Evolutionary conservation across 2,113 vertebrate genomes (phyloP).

Genomic region (Notechis scutatus): DNA sequence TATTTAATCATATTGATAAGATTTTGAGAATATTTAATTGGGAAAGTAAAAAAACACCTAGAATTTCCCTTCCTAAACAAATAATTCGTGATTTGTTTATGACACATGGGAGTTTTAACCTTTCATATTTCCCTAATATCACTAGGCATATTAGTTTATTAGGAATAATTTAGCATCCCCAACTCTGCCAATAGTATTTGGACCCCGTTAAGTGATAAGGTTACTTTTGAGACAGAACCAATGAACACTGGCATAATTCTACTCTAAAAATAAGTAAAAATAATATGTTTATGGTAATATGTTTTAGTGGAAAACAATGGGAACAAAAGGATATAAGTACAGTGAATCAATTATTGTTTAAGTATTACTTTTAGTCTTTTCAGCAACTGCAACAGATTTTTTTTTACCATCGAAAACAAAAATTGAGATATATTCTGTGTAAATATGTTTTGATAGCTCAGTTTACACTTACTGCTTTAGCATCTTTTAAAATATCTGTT

Average conservation of each 20-base stretch:
- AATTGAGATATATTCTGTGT: not conserved
- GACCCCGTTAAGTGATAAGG: not conserved
- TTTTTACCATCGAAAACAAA: not conserved
- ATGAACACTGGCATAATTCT: not conserved
- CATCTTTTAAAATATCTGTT: not conserved
- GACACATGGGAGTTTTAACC: not conserved
- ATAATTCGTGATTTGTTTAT: not conserved
- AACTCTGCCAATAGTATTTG: not conserved
- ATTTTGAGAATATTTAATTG: not conserved
- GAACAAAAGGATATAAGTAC: not conserved
- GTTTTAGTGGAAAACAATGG: not conserved
- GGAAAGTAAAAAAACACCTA: not conserved
- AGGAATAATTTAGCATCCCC: not conserved
- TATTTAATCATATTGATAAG: not conserved
- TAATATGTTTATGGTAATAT: not conserved
- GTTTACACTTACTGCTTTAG: not conserved
- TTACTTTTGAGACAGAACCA: not conserved
- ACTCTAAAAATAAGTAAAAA: not conserved
- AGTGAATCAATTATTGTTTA: not conserved
- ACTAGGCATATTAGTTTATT: not conserved
- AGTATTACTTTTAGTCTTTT: not conserved
- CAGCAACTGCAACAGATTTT: not conserved
- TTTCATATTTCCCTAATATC: not conserved
- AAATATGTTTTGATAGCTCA: not conserved
- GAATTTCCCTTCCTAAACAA: not conserved